These are phyloP conservation scores for Epistrophella euchroma DNA, from an alignment of 2,888 invertebrate species.

Conservation along the genomic window DNA sequence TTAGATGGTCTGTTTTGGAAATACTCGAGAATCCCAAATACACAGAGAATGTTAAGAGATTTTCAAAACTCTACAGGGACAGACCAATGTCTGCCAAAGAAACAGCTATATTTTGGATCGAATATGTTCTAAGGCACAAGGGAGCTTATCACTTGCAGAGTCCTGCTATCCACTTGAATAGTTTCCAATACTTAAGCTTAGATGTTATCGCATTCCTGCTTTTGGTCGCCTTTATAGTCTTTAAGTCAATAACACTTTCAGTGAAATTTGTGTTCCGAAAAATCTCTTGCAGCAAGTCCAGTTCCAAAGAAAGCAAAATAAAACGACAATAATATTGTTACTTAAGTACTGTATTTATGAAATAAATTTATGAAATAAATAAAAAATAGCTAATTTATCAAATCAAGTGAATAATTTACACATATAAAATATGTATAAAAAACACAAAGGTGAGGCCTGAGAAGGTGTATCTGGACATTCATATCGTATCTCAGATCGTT, in stretches of 20 bases:
- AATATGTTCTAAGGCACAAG: conserved; percentile 86
- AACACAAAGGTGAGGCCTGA: too few relatives aligned
- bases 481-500: too few relatives aligned
- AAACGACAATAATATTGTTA: not conserved
- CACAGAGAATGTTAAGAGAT: conserved; percentile 79
- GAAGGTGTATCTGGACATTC: too few relatives aligned
- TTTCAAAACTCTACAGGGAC: conserved; percentile 84
- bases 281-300: not conserved
- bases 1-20: conserved; percentile 54
- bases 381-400: too few relatives aligned
- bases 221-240: conserved; percentile 64
- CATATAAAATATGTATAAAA: too few relatives aligned
- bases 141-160: conserved; percentile 86
- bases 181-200: conserved; percentile 84
- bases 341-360: too few relatives aligned
- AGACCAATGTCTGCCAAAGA: conserved; percentile 85
- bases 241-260: conserved; percentile 15
- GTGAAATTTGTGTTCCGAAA: not conserved
- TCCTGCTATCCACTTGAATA: conserved; percentile 84
- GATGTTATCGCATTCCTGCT: conserved; percentile 82
- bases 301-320: conserved; percentile 61
- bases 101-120: conserved; percentile 86
- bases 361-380: too few relatives aligned
- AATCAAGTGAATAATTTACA: too few relatives aligned
- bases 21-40: conserved; percentile 77